These are phyloP conservation scores for Fragum sueziense DNA, from an alignment of 2,888 invertebrate species.

Conservation along the genomic window DNA sequence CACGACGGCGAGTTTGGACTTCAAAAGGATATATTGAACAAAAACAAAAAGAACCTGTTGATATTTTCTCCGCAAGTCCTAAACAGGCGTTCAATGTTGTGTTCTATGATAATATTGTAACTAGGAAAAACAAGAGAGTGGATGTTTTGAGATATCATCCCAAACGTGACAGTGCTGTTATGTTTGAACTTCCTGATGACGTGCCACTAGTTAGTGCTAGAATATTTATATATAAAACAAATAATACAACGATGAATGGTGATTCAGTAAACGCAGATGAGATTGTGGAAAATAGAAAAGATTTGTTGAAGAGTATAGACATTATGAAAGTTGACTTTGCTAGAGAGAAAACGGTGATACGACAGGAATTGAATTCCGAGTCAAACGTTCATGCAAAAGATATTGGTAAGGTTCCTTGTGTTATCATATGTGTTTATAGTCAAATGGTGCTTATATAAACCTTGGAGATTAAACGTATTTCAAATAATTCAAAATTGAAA, in stretches of 20 bases:
- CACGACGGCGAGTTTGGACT: slow-evolving; percentile 35
- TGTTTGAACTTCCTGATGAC: slow-evolving; percentile 24
- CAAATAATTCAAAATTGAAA: too few species aligned
- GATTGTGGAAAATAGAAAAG: slow-evolving; percentile 15
- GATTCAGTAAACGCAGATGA: slow-evolving; percentile 23
- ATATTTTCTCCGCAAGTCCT: slow-evolving; percentile 19
- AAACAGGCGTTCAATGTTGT: slow-evolving; percentile 38
- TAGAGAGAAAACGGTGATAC: not conserved
- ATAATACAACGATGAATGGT: slow-evolving; percentile 17
- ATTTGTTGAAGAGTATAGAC: slow-evolving; percentile 10
- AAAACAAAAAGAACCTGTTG: slow-evolving; percentile 11
- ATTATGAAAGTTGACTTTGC: not conserved
- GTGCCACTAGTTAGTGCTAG: slow-evolving; percentile 13
- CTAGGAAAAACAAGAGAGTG: slow-evolving; percentile 25
- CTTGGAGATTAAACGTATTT: too few species aligned
- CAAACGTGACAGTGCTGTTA: slow-evolving; percentile 34
- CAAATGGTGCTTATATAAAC: too few species aligned
- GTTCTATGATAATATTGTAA: slow-evolving; percentile 42
- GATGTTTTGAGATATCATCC: slow-evolving; percentile 39
- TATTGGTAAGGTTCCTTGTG: slow-evolving; percentile 10
- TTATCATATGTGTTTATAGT: too few species aligned
- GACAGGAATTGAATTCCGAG: not conserved
- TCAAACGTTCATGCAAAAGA: not conserved
- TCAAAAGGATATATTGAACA: slow-evolving; percentile 43
- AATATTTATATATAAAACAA: slow-evolving; percentile 15